These are phyloP conservation scores for Zaprionus kolodkinae DNA, from an alignment of 1,140 invertebrate species.

Conservation along the genomic window DNA sequence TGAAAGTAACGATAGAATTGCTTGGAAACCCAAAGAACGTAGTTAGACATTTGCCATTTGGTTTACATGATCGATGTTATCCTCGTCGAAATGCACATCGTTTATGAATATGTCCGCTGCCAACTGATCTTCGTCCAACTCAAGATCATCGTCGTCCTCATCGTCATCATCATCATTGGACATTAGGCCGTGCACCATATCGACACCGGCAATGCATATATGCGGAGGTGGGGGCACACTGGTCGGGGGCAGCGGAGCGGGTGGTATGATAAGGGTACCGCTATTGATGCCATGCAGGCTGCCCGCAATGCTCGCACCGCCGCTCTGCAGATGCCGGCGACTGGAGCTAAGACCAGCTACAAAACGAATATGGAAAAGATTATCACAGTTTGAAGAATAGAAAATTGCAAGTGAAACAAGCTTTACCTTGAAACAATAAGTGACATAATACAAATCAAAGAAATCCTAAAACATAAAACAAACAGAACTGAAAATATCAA, in stretches of 20 bases:
- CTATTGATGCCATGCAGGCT: slow-evolving; percentile 83
- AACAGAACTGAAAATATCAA: slow-evolving; percentile 4
- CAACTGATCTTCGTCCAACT: slow-evolving; percentile 71
- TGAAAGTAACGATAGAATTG: slow-evolving; percentile 73
- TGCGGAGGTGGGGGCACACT: slow-evolving; percentile 82
- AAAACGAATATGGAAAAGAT: not conserved
- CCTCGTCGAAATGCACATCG: slow-evolving; percentile 82
- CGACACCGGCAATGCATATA: slow-evolving; percentile 80
- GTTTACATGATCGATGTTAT: slow-evolving; percentile 78
- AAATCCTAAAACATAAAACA: slow-evolving; percentile 53
- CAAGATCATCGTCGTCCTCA: slow-evolving; percentile 71
- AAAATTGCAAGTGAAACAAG: not conserved
- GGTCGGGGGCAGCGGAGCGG: slow-evolving; percentile 79
- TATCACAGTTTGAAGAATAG: not conserved
- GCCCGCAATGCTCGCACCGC: slow-evolving; percentile 82
- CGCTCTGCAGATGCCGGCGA: slow-evolving; percentile 82
- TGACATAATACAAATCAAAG: slow-evolving; percentile 54
- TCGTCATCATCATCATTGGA: slow-evolving; percentile 76
- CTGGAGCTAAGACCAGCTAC: slow-evolving; percentile 81
- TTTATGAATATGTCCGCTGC: slow-evolving; percentile 80
- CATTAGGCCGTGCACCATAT: slow-evolving; percentile 70
- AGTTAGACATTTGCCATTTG: slow-evolving; percentile 84
- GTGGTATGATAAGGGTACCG: slow-evolving; percentile 79
- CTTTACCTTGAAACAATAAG: slow-evolving; percentile 54
- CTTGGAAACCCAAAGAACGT: slow-evolving; percentile 54